Conservation (phyloP, 2,797 vertebrate genomes). For the Clarias pachynema region DNA sequence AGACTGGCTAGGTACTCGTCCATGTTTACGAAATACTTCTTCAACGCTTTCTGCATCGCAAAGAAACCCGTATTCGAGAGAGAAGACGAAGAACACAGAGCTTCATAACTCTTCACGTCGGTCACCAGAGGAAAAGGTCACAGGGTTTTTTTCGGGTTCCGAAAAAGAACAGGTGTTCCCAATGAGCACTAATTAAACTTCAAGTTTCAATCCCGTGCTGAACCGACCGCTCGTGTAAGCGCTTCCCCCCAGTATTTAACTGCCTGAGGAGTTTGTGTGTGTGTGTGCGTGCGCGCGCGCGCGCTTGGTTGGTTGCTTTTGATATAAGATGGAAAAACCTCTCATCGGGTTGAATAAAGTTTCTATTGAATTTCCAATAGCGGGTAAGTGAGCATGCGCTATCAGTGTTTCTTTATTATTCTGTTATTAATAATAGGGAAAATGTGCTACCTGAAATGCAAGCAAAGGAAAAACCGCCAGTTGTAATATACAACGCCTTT, state of each 20-base stretch:
- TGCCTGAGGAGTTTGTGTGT: neutral
- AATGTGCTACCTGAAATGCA: no score
- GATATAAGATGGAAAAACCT: neutral
- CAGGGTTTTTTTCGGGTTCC: neutral
- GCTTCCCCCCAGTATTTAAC: neutral
- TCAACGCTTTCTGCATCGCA: slow-evolving; percentile 89
- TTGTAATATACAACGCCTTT: no score
- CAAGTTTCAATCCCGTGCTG: neutral
- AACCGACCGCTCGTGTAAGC: no score
- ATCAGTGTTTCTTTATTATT: neutral
- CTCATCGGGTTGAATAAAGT: neutral
- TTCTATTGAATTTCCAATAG: neutral
- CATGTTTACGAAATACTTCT: slow-evolving; percentile 91
- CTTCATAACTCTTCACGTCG: slow-evolving; percentile 48
- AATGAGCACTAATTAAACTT: slow-evolving; percentile 54
- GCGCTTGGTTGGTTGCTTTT: neutral
- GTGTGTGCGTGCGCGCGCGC: no score
- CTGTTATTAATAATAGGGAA: neutral
- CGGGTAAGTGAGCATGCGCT: neutral
- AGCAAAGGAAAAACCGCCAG: no score
- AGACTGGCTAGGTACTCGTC: slow-evolving; percentile 90
- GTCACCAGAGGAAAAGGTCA: slow-evolving; percentile 28
- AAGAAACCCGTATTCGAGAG: slow-evolving; percentile 46
- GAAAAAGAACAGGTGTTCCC: slow-evolving; percentile 49
- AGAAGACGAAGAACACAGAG: slow-evolving; percentile 45